Base-by-base conservation (phyloP, 2,888 invertebrate genomes). In the Nomada fabriciana region DNA sequence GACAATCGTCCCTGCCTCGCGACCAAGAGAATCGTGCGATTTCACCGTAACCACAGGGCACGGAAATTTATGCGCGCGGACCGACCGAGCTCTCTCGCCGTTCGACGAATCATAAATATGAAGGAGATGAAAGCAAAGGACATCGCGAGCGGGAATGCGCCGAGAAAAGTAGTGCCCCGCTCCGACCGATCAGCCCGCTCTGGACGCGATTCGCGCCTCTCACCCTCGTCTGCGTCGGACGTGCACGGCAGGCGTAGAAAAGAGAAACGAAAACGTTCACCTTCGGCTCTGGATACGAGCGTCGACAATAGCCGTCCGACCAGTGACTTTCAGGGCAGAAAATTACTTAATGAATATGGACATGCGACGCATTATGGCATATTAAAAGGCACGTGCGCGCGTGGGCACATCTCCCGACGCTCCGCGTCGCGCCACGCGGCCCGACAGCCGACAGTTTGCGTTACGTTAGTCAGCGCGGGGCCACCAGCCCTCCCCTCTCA, bases 331-430 rank as follows among this genome's bases (percentile, higher is more conserved):
- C 83, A 68, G 85, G 70, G 18, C 79, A 85, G 87, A 90, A 90
- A 91, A 92, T 92, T 91, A 91, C 90, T 92, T 93, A 93, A 93
- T 93, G 93, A 93, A 92, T 89, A 88, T 90, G 90, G 91, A 90
- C 93, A 93, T 90, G 93, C 93, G 86, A 93, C 89, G 90, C 92
- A 91, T 92, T 91, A 91, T 81, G 86, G 85, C 72, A 86, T 91
- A 92, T 91, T 91, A 91, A 90, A 90, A 87, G 84, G 87, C 88
- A 86, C 88, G 89, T 88, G 86, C 77, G 80, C 72, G 84, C 87
- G 80, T 85, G 84, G 86, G 84, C 88, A 76, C 86, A 86, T 86
- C 85, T 86, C 79, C 9, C 76, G 67, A 59, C 63, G 74, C 55
- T 64, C 70, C 69, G 43, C 61, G 70, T 50, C 69, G 72, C 71